Conservation (phyloP, 2,797 vertebrate species). For the Odontamblyopus rebecca region DNA sequence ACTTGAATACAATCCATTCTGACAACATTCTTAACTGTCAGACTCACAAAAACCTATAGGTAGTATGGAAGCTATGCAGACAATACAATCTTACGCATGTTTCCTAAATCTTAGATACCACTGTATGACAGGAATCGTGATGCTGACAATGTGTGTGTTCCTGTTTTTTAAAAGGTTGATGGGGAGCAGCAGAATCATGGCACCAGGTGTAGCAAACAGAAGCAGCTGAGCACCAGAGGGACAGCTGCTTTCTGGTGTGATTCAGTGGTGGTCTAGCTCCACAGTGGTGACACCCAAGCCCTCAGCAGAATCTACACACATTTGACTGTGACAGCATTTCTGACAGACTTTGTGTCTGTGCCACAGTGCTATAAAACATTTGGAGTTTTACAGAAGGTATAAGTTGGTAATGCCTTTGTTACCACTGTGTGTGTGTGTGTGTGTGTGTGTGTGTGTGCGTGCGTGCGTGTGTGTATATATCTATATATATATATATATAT, state of each 20-base stretch:
- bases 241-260: conserved; percentile 62
- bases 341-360: background rate
- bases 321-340: conserved; percentile 1
- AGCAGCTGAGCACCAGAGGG: conserved; percentile 68
- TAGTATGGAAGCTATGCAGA: conserved; percentile 15
- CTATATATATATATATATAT: too few relatives aligned
- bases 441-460: too few relatives aligned
- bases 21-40: conserved; percentile 60
- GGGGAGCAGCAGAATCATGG: conserved; percentile 59
- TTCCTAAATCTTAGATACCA: background rate
- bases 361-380: background rate
- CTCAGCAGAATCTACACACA: conserved; percentile 16
- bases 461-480: too few relatives aligned
- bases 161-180: conserved; percentile 28
- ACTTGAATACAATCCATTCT: conserved; percentile 63
- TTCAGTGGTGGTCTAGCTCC: conserved; percentile 46
- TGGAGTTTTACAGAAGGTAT: background rate
- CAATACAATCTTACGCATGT: background rate
- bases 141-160: conserved; percentile 2
- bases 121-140: background rate
- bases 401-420: too few relatives aligned
- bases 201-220: conserved; percentile 67
- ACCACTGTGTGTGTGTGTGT: too few relatives aligned
- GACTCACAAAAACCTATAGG: conserved; percentile 30
- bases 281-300: conserved; percentile 22